Evolutionary conservation across 1,140 invertebrate species (phyloP), one percentile per base, ranked within the genome.

Genomic region (Neotoxoptera formosana): DNA sequence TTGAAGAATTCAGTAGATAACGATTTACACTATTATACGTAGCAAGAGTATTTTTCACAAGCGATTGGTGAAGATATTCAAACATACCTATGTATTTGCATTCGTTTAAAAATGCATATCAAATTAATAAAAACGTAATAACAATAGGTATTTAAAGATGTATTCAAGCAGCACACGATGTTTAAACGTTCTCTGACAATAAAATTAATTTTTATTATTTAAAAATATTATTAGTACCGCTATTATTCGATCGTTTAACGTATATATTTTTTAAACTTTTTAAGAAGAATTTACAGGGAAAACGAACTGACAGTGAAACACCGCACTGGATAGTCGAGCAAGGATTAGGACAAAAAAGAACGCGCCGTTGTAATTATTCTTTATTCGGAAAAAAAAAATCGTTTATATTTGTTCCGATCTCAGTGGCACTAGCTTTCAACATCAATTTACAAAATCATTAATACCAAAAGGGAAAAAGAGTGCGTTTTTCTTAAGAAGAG

Each of bases 361-460:
- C 20, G 4, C 7, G 47, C 36, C 6, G 7, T n/a, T 20, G n/a
- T 48, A 48, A n/a, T 88, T 88, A 47, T 88, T 48, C 17, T 48
- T 88, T 51, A 47, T 88, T 48, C n/a, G 30, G 7, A 51, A 34
- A 47, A 48, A 47, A n/a, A 87, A 48, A 8, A n/a, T 7, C 17
- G 7, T 34, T 88, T n/a, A 34, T n/a, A 47, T 51, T 87, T 25
- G 45, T 48, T 36, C 1, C 20, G 45, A 88, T 88, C 17, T 34
- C 30, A 17, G 47, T 21, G 86, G 17, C 45, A 48, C 7, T 88
- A 88, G 30, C 45, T 87, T n/a, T n/a, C 86, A 30, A 88, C 14
- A n/a, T 8, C n/a, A 51, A 88, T 88, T 88, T 88, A 88, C 11
- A 86, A 86, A 86, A 30, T 34, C 45, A 48, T 88, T 88, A 47